Conservation (phyloP, 1,140 invertebrate genomes). For the Cyclina sinensis region DNA sequence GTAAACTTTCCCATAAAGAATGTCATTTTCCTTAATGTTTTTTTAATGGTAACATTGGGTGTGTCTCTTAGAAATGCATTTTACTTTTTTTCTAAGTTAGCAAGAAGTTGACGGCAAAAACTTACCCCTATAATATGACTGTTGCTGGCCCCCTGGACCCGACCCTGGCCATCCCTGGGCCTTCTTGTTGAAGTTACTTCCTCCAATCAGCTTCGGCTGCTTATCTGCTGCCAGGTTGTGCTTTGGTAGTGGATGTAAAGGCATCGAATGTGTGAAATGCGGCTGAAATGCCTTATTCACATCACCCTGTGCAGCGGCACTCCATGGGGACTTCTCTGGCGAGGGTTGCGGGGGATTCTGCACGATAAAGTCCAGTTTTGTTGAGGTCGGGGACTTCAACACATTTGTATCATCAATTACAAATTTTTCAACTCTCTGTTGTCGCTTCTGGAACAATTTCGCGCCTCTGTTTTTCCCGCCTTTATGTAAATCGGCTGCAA, state of each 20-base stretch:
- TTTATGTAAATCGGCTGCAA: constrained; percentile 77
- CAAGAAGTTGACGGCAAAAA: too few species aligned
- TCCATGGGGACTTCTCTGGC: constrained; percentile 91
- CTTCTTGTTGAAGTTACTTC: constrained; percentile 76
- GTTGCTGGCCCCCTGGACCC: constrained; percentile 55
- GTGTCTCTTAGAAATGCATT: too few species aligned
- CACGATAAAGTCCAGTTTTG: constrained; percentile 82
- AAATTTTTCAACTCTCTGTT: constrained; percentile 95
- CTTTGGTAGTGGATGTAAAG: constrained; percentile 26
- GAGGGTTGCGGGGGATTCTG: constrained; percentile 86
- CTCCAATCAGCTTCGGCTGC: constrained; percentile 63
- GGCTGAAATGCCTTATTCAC: constrained; percentile 90
- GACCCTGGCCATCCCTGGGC: constrained; percentile 74
- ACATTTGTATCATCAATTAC: constrained; percentile 91
- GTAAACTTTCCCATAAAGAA: too few species aligned
- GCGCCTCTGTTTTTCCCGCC: constrained; percentile 88
- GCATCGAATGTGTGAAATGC: constrained; percentile 15
- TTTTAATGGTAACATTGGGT: too few species aligned
- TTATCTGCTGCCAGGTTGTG: constrained; percentile 64
- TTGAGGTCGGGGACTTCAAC: constrained; percentile 71
- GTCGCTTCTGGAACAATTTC: constrained; percentile 94
- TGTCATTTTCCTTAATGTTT: too few species aligned
- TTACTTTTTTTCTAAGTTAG: too few species aligned
- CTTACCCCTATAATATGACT: constrained; percentile 64
- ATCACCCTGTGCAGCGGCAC: constrained; percentile 90